Evolutionary conservation across 1,140 invertebrate species (phyloP).

Genomic region (Atta colombica): DNA sequence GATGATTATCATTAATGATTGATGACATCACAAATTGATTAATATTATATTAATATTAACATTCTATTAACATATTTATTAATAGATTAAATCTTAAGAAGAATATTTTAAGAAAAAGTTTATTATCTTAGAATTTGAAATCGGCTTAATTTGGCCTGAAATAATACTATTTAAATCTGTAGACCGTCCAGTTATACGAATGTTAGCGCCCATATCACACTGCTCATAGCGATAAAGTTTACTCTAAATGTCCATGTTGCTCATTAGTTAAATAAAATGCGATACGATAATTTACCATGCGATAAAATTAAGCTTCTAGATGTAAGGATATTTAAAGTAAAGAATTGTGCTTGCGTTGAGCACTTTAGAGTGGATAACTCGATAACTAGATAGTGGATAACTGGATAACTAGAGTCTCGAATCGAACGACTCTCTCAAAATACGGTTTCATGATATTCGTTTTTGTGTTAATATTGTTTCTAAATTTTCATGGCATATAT

Average conservation of each 20-base stretch:
- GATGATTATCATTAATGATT: conserved; percentile 7
- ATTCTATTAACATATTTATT: background rate
- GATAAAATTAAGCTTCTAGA: conserved; percentile 36
- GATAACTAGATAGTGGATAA: too few species aligned
- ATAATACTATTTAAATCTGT: background rate
- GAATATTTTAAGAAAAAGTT: background rate
- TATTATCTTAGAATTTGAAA: background rate
- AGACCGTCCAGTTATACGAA: conserved; percentile 39
- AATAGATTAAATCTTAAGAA: background rate
- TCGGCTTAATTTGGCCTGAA: background rate
- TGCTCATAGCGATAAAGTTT: conserved; percentile 51
- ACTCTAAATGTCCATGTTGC: conserved; percentile 55
- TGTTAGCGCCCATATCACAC: conserved; percentile 37
- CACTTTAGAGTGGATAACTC: background rate
- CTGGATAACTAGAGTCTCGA: background rate
- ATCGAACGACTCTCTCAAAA: background rate
- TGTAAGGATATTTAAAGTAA: conserved; percentile 28
- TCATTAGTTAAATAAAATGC: conserved; percentile 55
- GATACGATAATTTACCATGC: conserved; percentile 14
- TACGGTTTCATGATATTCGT: background rate
- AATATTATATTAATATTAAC: too few species aligned
- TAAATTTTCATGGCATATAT: conserved; percentile 13
- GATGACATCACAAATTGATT: background rate
- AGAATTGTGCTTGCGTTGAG: conserved; percentile 23
- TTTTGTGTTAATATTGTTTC: conserved; percentile 21